A percentile compares a stretch with the other conserved stretches of the same genome.
Evolutionary conservation across 2,888 invertebrate species (phyloP).

Genomic region (Orchesellides sinensis): DNA sequence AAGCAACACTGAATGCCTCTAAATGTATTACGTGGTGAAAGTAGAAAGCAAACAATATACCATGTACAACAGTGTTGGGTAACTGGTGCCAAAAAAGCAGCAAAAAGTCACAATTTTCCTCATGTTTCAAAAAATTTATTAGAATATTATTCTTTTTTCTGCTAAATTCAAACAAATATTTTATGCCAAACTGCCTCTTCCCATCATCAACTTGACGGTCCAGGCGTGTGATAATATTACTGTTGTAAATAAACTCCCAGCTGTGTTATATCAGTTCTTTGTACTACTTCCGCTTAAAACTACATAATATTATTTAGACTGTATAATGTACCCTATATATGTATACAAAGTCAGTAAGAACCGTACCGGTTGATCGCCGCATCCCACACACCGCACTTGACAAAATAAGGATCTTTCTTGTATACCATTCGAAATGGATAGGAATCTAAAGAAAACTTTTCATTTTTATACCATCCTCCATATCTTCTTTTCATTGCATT

Average conservation of each 20-base stretch:
- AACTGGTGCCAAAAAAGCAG: slow-evolving; percentile 34
- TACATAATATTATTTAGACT: too few relatives aligned
- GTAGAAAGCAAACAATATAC: too few relatives aligned
- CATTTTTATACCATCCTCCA: slow-evolving; percentile 11
- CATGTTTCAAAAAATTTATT: slow-evolving; percentile 33
- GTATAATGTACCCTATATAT: too few relatives aligned
- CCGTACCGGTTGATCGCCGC: too few relatives aligned
- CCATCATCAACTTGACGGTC: slow-evolving; percentile 23
- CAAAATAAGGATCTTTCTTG: too few relatives aligned
- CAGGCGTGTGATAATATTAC: slow-evolving; percentile 21
- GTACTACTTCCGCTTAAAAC: too few relatives aligned
- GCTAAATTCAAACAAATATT: slow-evolving; percentile 42
- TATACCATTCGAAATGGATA: too few relatives aligned
- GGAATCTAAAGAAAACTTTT: neutral
- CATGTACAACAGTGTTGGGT: too few relatives aligned
- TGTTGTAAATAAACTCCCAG: slow-evolving; percentile 27
- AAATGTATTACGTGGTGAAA: too few relatives aligned
- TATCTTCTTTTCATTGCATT: neutral
- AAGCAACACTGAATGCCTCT: too few relatives aligned
- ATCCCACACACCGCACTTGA: too few relatives aligned
- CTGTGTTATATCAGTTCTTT: neutral
- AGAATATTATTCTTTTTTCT: slow-evolving; percentile 34
- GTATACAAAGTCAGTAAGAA: too few relatives aligned
- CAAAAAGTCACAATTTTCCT: slow-evolving; percentile 7
- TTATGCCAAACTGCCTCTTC: slow-evolving; percentile 28